Base-by-base conservation (phyloP, 2,797 vertebrate species). In the Gadopsis marmoratus region DNA sequence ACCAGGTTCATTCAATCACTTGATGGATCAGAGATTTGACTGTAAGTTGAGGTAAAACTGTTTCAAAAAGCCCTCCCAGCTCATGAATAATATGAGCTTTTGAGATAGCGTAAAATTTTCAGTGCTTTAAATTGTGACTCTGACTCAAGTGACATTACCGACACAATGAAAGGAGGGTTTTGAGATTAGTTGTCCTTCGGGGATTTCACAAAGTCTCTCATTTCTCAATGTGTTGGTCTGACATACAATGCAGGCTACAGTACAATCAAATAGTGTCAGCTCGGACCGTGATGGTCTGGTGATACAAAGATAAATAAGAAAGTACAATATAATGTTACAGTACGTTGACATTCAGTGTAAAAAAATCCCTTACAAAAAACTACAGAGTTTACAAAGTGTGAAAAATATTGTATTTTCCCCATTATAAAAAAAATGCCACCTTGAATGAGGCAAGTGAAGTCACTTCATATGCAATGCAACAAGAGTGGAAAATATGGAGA, bases 391-490 rank as follows among this genome's bases (percentile, higher is more conserved):
- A 95, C 93, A 97, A 97, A 97, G 92, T 93, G 95, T 97, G 96
- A 96, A 96, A 97, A 97, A 98, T 97, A 97, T 84, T 74, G 43
- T 89, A 71, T 83, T 93, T 91, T 86, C 71, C 86, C 84, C 79
- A 54, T 84, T 97, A 96, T 97, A 96, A 97, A 95, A 95, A 95
- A 97, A 97, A 95, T 75, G 96, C 96, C 96, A 95, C 96, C 94
- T 98, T 96, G 92, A 98, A 97, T 94, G 95, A 97, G 97, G 97
- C 97, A 96, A 97, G 94, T 81, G 93, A 95, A 89, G 83, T 94
- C 81, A 82, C 95, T 95, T 95, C 83, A 88, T 95, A 91, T 94
- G 95, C 69, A 86, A 85, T 88, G 79, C 90, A 85, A 91, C 82
- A 84, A 68, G 43, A 78, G 79, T 26, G 41, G 21, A 86, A 48